Evolutionary conservation across 1,140 invertebrate species (phyloP).

Genomic region (Anastatus disparis): DNA sequence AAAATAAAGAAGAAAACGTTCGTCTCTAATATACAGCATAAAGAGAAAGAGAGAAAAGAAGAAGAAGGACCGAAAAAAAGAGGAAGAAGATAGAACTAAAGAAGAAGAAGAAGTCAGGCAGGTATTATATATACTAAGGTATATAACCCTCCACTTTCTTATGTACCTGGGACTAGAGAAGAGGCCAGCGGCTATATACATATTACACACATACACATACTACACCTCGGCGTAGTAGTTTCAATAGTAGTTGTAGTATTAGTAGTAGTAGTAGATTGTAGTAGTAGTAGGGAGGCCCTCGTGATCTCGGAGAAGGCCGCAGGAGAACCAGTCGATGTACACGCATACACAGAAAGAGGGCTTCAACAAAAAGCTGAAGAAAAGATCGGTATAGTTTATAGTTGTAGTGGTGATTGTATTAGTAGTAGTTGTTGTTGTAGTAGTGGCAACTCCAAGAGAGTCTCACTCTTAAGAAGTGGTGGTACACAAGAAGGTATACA

Average conservation of each 20-base stretch:
- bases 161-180: constrained; percentile 30
- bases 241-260: no score
- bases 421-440: neutral
- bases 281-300: constrained; percentile 40
- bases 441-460: no score
- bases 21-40: constrained; percentile 20
- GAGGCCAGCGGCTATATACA: constrained; percentile 11
- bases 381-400: neutral
- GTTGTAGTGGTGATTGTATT: neutral
- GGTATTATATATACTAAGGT: no score
- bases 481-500: no score
- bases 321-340: constrained; percentile 39
- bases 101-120: constrained; percentile 38
- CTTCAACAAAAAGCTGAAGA: constrained; percentile 1
- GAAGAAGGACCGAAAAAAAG: constrained; percentile 40
- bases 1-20: neutral
- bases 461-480: no score
- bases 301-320: constrained; percentile 46
- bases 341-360: constrained; percentile 40
- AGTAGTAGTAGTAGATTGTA: neutral
- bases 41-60: neutral
- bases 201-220: neutral
- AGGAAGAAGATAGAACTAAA: constrained; percentile 4
- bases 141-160: neutral
- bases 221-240: no score